Percentiles rank a stretch among this genome's conserved stretches.
phyloP scores from a whole-genome alignment of 2,888 invertebrate species.

The Cerceris rybyensis region DNA sequence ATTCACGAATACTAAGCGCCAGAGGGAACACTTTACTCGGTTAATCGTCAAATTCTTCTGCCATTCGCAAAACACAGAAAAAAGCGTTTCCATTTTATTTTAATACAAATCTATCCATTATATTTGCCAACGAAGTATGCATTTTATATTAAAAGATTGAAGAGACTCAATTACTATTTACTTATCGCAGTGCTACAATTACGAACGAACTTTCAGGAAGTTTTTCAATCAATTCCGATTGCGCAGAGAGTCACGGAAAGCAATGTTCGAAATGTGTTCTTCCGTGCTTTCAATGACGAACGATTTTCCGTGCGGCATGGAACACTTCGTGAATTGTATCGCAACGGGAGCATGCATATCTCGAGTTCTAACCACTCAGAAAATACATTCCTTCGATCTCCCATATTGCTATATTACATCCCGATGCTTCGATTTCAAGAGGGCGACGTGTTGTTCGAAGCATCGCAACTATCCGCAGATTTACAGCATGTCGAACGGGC shows the following conservation, averaged over 20 bases:
- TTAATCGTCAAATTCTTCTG: not conserved
- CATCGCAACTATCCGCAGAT: conserved; percentile 34
- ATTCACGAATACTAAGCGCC: conserved; percentile 21
- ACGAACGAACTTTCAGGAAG: not conserved
- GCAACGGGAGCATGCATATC: conserved; percentile 23
- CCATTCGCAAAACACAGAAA: not conserved
- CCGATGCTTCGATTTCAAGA: conserved; percentile 37
- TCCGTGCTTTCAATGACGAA: conserved; percentile 26
- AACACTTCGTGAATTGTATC: conserved; percentile 46
- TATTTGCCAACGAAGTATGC: too few species aligned
- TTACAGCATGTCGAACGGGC: conserved; percentile 23
- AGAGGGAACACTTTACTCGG: not conserved
- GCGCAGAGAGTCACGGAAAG: conserved; percentile 16
- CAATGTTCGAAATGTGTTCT: conserved; percentile 23
- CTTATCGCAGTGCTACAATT: not conserved
- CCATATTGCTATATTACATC: conserved; percentile 31
- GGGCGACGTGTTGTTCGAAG: conserved; percentile 41
- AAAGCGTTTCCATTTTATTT: too few species aligned
- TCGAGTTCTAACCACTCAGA: conserved; percentile 50
- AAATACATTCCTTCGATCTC: conserved; percentile 53
- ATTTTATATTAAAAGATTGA: too few species aligned
- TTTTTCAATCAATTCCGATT: conserved; percentile 12
- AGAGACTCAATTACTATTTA: not conserved
- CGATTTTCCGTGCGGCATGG: conserved; percentile 25
- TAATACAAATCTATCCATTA: too few species aligned